Evolutionary conservation across 2,797 vertebrate species (phyloP), one percentile per base, ranked within the genome.

Genomic region (Zenarchopterus dispar): DNA sequence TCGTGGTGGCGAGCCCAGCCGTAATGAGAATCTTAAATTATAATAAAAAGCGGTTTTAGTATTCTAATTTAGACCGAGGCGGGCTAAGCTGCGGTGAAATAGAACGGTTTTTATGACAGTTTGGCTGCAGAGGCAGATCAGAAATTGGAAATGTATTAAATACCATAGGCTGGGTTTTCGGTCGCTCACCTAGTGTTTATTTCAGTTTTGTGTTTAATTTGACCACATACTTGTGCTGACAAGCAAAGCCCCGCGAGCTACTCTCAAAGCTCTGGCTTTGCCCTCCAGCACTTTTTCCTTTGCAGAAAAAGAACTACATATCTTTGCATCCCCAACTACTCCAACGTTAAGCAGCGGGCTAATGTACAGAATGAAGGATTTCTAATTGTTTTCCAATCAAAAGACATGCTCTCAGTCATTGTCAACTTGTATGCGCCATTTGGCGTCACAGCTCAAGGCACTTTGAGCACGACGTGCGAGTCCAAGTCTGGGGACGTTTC

Each of bases 131-230:
- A 44, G 57, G 63, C 62, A 56, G 57, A 71, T 74, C 66, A 69
- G 31, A 82, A 75, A 80, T 47, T 56, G n/a, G 6, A 67, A 79
- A 79, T 80, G 33, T 65, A 59, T 78, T 82, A 67, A 64, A 69
- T 74, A 81, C 62, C 42, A 67, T 50, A 24, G 13, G 64, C 72
- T 11, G 81, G 56, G 68, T 33, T 54, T 71, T 63, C 48, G 80
- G 79, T 78, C 43, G 17, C 72, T 80, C 70, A 76, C 79, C 76
- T 78, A 63, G 61, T 72, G 74, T 88, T 87, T 87, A 83, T 85
- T 86, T 84, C 71, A 76, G 75, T 67, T 65, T 83, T 57, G 61
- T 83, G 75, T 88, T 88, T 86, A 82, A 87, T 89, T 85, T 80
- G 85, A 78, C 78, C 73, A 58, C 66, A 58, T 23, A 50, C 71